Base-by-base conservation (phyloP, 2,113 vertebrate species). In the Anser cygnoides region DNA sequence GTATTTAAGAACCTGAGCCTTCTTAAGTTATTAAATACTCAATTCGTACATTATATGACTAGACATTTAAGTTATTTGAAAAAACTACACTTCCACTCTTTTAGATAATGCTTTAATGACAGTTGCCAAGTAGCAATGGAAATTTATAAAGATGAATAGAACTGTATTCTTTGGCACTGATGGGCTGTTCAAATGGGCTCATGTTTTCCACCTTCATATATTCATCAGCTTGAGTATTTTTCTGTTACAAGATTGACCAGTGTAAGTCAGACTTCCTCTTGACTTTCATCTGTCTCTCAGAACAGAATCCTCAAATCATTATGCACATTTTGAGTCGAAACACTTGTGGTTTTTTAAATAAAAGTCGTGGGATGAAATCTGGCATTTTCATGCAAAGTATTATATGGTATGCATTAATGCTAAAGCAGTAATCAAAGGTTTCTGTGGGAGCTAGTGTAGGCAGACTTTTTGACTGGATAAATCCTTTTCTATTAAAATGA, bases 391-490 rank as follows among this genome's bases (percentile, higher is more conserved):
- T 95, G 63, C 74, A 88, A 72, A 63, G 39, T 84, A 74, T 92
- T 96, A 67, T 96, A 96, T 96, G 95, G 89, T 90, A 95, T 78
- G 66, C 79, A 96, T 97, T 98, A 97, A 97, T 94, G 77, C 72
- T 73, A 89, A 81, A 66, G 50, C 54, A 96, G 74, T 87, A 97
- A 98, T 97, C 85, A 96, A 96, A 98, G 94, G 76, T 90, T 88
- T 87, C 90, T 97, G 91, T 94, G 87, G 85, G 92, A 92, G 68
- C 50, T 94, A 46, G 52, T 95, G 46, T 90, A 62, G 59, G 72
- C 61, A 94, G 39, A 13, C 18, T 88, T 97, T 94, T 93, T 95
- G 94, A 97, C 94, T 87, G 90, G 87, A 95, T 93, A 94, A 93
- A 94, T 86, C 83, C 52, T 89, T 95, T 96, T 87, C 87, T 96